Base-by-base conservation (phyloP, 2,113 vertebrate genomes). In the Gopherus flavomarginatus region DNA sequence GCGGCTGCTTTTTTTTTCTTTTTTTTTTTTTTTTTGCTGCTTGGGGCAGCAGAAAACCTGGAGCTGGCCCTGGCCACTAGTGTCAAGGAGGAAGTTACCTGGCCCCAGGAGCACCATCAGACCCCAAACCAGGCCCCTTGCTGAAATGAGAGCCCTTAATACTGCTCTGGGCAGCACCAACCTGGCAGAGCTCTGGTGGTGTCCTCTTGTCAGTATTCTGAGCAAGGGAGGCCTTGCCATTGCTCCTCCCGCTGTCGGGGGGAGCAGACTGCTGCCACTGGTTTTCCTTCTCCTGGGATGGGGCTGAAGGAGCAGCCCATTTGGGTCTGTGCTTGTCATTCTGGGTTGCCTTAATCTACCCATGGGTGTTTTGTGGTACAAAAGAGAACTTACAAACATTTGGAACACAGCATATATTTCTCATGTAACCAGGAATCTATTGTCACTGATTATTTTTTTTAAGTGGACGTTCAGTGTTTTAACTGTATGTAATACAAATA, bases 361-460 rank as follows among this genome's bases (percentile, higher is more conserved):
- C 42, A 42, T 26, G 22, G 42, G 22, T 12, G 24, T 77, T 77
- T 24, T 44, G 42, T 27, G 38, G 72, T 38, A 44, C 22, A 86
- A 92, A 81, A 8, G 3, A 72, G 31, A 44, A 77, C 86, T 89
- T 57, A 31, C 31, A 14, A 31, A 72, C 86, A 93, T 88, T 81
- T 89, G 52, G 17, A 54, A 90, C 53, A 81, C 10, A 69, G 93
- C 90, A 5, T 26, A 44, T 89, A 91, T 93, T 90, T 81, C 92
- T 82, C 81, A 38, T 13, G n/a, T 72, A 82, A 65, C 24, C 42
- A 47, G 11, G 21, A 77, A 44, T 47, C 12, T 12, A 26, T 77
- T 47, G 22, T 44, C n/a, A 24, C 19, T 47, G 72, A 47, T 13
- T 77, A 24, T 26, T 72, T 31, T 77, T n/a, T 77, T 44, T 27